These are phyloP conservation scores for Acanthurus lineatus DNA, from an alignment of 2,797 vertebrate genomes.

Conservation along the genomic window DNA sequence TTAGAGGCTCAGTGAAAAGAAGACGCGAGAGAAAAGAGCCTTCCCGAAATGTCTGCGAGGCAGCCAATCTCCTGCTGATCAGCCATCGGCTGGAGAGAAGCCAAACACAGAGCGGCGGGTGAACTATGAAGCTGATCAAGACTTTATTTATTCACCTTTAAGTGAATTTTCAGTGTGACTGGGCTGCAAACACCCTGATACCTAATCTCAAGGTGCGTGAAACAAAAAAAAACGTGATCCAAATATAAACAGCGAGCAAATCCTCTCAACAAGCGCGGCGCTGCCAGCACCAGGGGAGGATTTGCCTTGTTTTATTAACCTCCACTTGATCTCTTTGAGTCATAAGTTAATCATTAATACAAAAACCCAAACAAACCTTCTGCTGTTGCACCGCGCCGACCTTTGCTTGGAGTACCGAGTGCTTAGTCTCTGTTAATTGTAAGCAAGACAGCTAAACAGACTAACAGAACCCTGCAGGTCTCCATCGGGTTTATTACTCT, in stretches of 20 bases:
- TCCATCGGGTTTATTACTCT: too few species aligned
- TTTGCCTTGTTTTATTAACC: conserved; percentile 60
- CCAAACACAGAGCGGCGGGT: conserved; percentile 33
- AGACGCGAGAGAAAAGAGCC: conserved; percentile 34
- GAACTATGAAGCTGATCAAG: conserved; percentile 53
- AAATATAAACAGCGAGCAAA: conserved; percentile 54
- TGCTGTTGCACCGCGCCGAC: neutral
- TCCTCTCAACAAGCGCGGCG: conserved; percentile 50
- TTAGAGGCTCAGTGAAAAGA: conserved; percentile 49
- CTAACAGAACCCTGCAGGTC: too few species aligned
- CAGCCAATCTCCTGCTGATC: conserved; percentile 53
- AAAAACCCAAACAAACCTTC: conserved; percentile 13
- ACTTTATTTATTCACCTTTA: conserved; percentile 67
- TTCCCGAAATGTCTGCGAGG: conserved; percentile 48
- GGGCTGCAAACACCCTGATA: conserved; percentile 60
- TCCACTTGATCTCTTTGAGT: conserved; percentile 50
- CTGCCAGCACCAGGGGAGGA: conserved; percentile 33
- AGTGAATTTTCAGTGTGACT: conserved; percentile 70
- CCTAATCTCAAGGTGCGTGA: conserved; percentile 55
- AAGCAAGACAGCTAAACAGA: too few species aligned
- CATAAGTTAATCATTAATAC: conserved; percentile 32
- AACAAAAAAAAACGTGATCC: conserved; percentile 57
- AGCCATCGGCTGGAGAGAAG: conserved; percentile 46
- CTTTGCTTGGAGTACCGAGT: conserved; percentile 6
- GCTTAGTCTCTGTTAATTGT: neutral